Base-by-base conservation (phyloP, 2,888 invertebrate genomes). In the Euphydryas editha region DNA sequence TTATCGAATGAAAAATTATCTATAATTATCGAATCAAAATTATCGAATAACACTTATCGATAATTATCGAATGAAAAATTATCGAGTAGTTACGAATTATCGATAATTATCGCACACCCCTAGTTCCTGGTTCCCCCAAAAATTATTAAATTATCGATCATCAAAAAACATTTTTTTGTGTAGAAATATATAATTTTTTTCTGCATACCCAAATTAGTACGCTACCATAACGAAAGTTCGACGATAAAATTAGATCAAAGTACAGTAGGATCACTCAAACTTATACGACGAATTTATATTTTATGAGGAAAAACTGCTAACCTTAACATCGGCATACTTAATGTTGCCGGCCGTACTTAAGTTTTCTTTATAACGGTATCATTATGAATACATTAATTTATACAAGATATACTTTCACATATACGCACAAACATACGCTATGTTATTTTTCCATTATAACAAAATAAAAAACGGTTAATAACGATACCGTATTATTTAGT, bases 231-330 rank as follows among this genome's bases (percentile, higher is more conserved):
- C 72, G 71, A 83, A 90, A 90, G 76, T 90, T 90, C 80, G 62
- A 75, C 78, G 86, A 82, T 90, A 90, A 90, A 90, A 90, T 90
- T 87, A 88, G 86, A 85, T 82, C 85, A 84, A 85, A 88, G 87
- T 85, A 80, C 80, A 75, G 74, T 78, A 82, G 87, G 89, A 89
- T 89, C 89, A 86, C 84, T 88, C 88, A 86, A 87, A 87, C 74
- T 87, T 85, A 77, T 79, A 79, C 81, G 79, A 80, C 1, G 81
- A 84, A 88, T 86, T 87, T 90, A 86, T 85, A 80, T 84, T 89
- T 88, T 86, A 89, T 87, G 85, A 86, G 82, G 88, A 90, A 89
- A 90, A 89, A 90, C 88, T 79, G 83, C 82, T 76, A 70, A 47
- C 71, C 56, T 55, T 61, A 58, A 62, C 67, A 58, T 49, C 60